Evolutionary conservation across 2,113 vertebrate species (phyloP).

Genomic region (Gopherus flavomarginatus): DNA sequence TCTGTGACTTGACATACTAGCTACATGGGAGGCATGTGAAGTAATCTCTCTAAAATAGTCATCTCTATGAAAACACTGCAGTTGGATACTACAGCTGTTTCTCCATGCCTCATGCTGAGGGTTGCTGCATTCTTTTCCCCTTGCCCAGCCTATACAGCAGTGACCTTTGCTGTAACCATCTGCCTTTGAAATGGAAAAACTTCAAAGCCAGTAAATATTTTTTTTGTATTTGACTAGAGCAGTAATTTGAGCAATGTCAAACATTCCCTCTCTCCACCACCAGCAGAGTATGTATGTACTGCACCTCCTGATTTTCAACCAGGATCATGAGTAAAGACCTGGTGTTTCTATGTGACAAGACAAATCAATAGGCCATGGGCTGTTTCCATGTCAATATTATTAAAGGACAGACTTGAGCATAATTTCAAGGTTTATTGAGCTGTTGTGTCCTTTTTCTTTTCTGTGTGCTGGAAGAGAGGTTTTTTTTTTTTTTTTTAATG

Average conservation of each 20-base stretch:
- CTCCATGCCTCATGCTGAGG: neutral
- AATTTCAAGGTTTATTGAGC: rapidly evolving
- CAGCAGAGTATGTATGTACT: neutral
- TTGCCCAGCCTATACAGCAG: neutral
- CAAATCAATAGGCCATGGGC: neutral
- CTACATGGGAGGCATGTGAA: neutral
- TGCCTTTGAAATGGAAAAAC: neutral
- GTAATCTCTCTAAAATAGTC: neutral
- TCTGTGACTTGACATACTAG: neutral
- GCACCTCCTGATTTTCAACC: neutral
- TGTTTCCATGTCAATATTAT: rapidly evolving
- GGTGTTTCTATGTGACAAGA: neutral
- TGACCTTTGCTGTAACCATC: neutral
- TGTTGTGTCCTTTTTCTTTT: rapidly evolving
- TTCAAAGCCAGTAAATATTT: neutral
- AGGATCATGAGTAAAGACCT: neutral
- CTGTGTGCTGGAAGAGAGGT: neutral
- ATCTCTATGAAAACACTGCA: neutral
- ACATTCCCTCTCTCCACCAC: neutral
- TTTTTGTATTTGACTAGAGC: neutral
- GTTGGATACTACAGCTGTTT: neutral
- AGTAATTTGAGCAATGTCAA: neutral
- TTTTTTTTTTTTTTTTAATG: neutral
- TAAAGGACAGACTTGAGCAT: rapidly evolving
- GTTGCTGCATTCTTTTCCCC: neutral